These are phyloP conservation scores for Meandrina meandrites DNA, from an alignment of 92 coral and sea anemone species.

Conservation along the genomic window DNA sequence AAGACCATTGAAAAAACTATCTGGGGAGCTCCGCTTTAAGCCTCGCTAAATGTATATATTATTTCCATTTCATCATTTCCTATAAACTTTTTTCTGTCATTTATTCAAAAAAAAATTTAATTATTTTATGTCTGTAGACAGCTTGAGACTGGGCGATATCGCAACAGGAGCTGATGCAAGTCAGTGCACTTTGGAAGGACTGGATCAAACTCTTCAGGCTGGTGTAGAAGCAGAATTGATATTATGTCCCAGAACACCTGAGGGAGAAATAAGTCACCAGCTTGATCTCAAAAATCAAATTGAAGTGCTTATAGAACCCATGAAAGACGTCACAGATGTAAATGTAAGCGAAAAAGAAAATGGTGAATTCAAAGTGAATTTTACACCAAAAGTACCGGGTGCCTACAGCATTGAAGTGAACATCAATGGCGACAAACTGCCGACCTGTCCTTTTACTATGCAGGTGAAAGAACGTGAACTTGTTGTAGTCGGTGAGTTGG, in stretches of 20 bases:
- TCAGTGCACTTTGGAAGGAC: not conserved
- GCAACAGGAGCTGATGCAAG: not conserved
- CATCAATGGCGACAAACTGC: not conserved
- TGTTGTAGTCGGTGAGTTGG: not conserved
- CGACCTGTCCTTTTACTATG: not conserved
- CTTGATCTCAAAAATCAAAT: not conserved
- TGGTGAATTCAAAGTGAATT: not conserved
- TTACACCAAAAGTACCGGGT: not conserved
- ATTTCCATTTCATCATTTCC: too few species aligned
- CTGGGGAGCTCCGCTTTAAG: too few species aligned
- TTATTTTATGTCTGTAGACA: too few species aligned
- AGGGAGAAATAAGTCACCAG: not conserved
- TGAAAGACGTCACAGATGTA: not conserved
- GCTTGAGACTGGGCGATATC: not conserved
- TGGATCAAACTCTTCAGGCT: not conserved
- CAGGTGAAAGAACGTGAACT: not conserved
- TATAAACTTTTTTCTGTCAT: too few species aligned
- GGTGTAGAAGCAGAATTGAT: not conserved
- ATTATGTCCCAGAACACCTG: conserved; percentile 6
- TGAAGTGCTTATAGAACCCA: not conserved
- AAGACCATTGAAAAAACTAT: too few species aligned
- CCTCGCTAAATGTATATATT: too few species aligned
- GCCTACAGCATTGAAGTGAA: not conserved
- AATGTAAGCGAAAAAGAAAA: not conserved
- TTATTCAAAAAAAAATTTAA: too few species aligned